Evolutionary conservation across 1,140 invertebrate genomes (phyloP).

Genomic region (Achatina immaculata): DNA sequence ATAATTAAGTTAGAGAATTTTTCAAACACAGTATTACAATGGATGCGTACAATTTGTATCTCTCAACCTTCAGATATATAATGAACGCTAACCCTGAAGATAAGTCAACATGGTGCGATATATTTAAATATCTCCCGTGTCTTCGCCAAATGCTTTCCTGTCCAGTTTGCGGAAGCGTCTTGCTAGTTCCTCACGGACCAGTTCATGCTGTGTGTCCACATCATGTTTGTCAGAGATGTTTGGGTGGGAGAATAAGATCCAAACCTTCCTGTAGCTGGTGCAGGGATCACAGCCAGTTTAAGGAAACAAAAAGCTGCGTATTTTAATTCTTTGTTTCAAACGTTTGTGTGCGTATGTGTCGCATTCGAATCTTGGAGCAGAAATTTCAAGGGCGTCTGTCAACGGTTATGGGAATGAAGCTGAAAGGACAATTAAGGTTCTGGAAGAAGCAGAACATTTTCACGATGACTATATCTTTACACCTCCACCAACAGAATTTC

Average conservation of each 20-base stretch:
- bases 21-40: conserved; percentile 70
- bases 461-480: conserved; percentile 82
- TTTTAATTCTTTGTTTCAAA: conserved; percentile 88
- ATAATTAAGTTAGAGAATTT: not conserved
- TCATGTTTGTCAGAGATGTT: conserved; percentile 85
- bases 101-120: conserved; percentile 81
- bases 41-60: conserved; percentile 88
- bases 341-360: conserved; percentile 87
- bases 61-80: conserved; percentile 85
- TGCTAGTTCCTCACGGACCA: conserved; percentile 86
- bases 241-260: conserved; percentile 85
- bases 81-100: conserved; percentile 80
- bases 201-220: conserved; percentile 86
- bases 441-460: conserved; percentile 84
- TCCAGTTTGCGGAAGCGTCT: conserved; percentile 86
- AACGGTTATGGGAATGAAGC: conserved; percentile 70
- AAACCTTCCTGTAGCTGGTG: conserved; percentile 88
- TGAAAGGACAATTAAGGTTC: conserved; percentile 79
- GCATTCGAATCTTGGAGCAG: conserved; percentile 74
- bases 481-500: conserved; percentile 66
- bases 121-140: conserved; percentile 86
- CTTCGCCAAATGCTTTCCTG: conserved; percentile 88
- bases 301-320: conserved; percentile 85
- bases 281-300: conserved; percentile 85
- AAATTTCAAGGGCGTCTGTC: conserved; percentile 70